Base-by-base conservation (phyloP, 2,888 invertebrate genomes). In the Xestia xanthographa region DNA sequence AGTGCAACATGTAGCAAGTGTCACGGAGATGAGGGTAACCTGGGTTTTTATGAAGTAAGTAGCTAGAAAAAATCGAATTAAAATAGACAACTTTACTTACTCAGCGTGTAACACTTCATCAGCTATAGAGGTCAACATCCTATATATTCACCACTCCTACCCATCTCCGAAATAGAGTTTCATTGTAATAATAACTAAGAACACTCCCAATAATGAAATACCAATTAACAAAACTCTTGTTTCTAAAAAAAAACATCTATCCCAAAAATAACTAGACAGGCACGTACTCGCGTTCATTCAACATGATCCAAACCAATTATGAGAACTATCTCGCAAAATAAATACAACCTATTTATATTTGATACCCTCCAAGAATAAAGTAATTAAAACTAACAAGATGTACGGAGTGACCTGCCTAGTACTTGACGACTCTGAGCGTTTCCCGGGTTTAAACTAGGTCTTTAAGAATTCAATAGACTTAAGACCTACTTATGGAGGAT, bases 311-410 rank as follows among this genome's bases (percentile, higher is more conserved):
- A 68, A 80, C 48, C 38, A 68, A 68, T 74, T 60, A 75, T 45
- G 34, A 43, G 12, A 68, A n/a, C 58, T 65, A 65, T 67, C 43
- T 65, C 12, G 6, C 12, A 29, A 68, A 68, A 65, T 68, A 79
- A 79, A 75, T 74, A 80, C 65, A 34, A 41, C 20, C 58, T 68
- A 68, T 80, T 63, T 79, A 72, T 29, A 80, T 72, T 66, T 66
- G 58, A 78, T n/a, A 58, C 66, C 45, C 29, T 48, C 29, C n/a
- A 66, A 45, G 66, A 62, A 66, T 73, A 66, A 73, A 80, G 66
- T 80, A 73, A 78, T 79, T 79, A 79, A 80, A 73, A 80, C 66
- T 80, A 79, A 80, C 66, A 62, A 66, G 60, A 65, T 72, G 29
- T 56, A 50, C 71, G 12, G 8, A 58, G 48, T 45, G 50, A 60